phyloP scores from a whole-genome alignment of 1,140 invertebrate species.

The Macrobrachium rosenbergii region DNA sequence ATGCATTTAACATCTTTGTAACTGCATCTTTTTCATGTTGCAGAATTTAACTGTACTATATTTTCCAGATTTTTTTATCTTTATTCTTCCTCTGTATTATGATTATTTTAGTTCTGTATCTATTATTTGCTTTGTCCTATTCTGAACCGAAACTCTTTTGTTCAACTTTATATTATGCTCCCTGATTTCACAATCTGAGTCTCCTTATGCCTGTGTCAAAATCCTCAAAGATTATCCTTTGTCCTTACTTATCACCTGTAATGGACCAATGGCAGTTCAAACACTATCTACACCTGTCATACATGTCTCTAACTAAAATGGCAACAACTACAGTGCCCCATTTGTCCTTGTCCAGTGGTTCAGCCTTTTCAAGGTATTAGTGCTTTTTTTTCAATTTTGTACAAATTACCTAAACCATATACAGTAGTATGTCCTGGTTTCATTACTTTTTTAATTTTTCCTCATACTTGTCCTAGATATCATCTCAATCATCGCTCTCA shows the following conservation, averaged over 20 bases:
- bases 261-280: neutral
- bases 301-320: neutral
- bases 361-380: too few relatives aligned
- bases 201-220: conserved; percentile 17
- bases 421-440: too few relatives aligned
- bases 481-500: too few relatives aligned
- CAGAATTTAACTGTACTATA: neutral
- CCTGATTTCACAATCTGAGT: conserved; percentile 55
- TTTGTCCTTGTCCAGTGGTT: too few relatives aligned
- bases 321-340: too few relatives aligned
- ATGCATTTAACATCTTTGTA: neutral
- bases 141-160: neutral
- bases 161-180: conserved; percentile 41
- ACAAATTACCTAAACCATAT: too few relatives aligned
- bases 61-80: neutral
- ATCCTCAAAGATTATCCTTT: neutral
- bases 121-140: neutral
- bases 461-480: too few relatives aligned
- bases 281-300: neutral
- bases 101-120: conserved; percentile 4
- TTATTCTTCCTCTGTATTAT: conserved; percentile 14
- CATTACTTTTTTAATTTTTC: too few relatives aligned
- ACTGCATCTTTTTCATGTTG: neutral
- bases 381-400: too few relatives aligned
- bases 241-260: neutral